Conservation (phyloP, 2,888 invertebrate species). For the Schizotus pectinicornis region DNA sequence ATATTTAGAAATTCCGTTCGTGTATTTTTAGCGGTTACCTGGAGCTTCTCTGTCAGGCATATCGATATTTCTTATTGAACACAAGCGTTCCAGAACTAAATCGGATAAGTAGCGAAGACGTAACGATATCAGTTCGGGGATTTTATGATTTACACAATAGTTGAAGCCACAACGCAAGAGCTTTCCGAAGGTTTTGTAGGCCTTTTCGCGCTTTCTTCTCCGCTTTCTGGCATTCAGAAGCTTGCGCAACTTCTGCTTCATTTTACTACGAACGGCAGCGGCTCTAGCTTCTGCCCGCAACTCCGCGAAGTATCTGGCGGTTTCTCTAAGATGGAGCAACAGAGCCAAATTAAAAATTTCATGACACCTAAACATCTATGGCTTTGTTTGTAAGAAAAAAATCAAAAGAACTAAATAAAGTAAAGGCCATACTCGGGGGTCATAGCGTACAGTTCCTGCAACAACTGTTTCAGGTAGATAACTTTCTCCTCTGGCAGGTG, state of each 20-base stretch:
- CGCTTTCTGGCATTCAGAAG: constrained; percentile 1
- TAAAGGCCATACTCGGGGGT: constrained; percentile 51
- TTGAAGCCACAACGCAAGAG: constrained; percentile 44
- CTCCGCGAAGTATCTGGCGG: constrained; percentile 65
- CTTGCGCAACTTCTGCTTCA: constrained; percentile 32
- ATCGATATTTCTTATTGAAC: constrained; percentile 83
- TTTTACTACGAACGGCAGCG: constrained; percentile 33
- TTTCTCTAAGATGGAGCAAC: constrained; percentile 57
- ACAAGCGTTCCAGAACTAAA: constrained; percentile 64
- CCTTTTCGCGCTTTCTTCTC: constrained; percentile 29
- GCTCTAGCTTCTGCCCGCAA: constrained; percentile 43
- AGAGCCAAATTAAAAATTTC: too few species aligned
- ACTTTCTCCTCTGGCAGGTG: constrained; percentile 60
- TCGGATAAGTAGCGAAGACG: constrained; percentile 65
- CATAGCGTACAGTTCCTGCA: constrained; percentile 60
- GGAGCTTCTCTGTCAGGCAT: constrained; percentile 65
- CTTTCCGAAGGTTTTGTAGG: constrained; percentile 36
- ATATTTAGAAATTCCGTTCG: constrained; percentile 8
- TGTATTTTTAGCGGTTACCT: constrained; percentile 2
- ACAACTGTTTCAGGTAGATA: constrained; percentile 62
- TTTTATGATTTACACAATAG: constrained; percentile 48
- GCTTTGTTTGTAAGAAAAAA: too few species aligned
- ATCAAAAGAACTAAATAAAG: too few species aligned
- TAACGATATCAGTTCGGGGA: constrained; percentile 64
- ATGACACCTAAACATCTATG: too few species aligned